Percentiles rank a stretch among this genome's conserved stretches.
These are phyloP conservation scores for Lysandra coridon DNA, from an alignment of 2,888 invertebrate species.

Conservation along the genomic window DNA sequence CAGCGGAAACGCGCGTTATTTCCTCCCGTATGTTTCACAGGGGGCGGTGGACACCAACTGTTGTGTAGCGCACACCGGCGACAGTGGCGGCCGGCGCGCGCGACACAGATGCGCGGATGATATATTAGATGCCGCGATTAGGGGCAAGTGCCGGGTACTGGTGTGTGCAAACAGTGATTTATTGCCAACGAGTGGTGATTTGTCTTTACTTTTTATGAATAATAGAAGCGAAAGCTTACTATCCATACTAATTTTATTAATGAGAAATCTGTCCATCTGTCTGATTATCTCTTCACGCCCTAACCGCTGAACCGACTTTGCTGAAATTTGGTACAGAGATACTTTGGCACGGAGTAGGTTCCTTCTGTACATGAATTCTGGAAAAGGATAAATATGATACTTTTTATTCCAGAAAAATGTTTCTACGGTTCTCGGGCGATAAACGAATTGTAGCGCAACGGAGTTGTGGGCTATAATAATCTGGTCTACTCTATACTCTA, in stretches of 20 bases:
- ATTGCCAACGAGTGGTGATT: slow-evolving; percentile 1
- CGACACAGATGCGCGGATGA: slow-evolving; percentile 63
- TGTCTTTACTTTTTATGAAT: not conserved
- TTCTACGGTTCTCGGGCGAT: too few species aligned
- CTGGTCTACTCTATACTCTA: too few species aligned
- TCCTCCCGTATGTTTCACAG: slow-evolving; percentile 35
- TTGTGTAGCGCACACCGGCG: slow-evolving; percentile 61
- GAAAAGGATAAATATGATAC: not conserved
- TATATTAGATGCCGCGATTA: slow-evolving; percentile 66
- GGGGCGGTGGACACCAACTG: slow-evolving; percentile 47
- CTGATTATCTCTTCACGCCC: too few species aligned
- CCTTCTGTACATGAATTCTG: too few species aligned
- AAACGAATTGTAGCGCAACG: too few species aligned
- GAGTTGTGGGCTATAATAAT: too few species aligned
- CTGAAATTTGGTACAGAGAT: too few species aligned
- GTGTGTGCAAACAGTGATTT: slow-evolving; percentile 31
- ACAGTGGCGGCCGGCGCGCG: slow-evolving; percentile 54
- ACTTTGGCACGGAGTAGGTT: too few species aligned
- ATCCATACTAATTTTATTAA: not conserved
- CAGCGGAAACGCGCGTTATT: not conserved
- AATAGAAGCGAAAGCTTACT: not conserved
- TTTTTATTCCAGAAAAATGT: not conserved
- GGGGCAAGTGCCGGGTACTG: slow-evolving; percentile 43
- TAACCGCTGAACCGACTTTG: too few species aligned
- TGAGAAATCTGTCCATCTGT: too few species aligned